Conservation (phyloP, 2,113 vertebrate genomes). For the Lampris megalopsis region DNA sequence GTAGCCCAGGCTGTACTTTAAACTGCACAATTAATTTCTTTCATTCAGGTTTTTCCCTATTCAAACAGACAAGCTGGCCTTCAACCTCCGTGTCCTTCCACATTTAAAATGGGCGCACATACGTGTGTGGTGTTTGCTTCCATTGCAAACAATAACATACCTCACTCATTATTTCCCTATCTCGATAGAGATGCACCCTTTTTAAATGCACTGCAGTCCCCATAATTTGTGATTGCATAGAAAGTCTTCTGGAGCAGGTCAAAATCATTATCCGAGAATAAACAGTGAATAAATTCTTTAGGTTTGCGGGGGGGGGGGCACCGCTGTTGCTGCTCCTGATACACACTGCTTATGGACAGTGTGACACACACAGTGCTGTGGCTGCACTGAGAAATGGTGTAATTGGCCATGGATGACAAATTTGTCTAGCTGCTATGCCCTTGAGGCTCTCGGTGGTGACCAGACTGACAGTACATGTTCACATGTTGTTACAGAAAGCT, state of each 20-base stretch:
- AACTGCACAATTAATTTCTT: too few relatives aligned
- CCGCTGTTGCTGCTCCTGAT: slow-evolving; percentile 30
- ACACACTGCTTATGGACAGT: slow-evolving; percentile 26
- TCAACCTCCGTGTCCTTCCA: too few relatives aligned
- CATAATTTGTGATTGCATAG: too few relatives aligned
- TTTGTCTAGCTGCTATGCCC: not conserved
- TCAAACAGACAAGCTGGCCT: too few relatives aligned
- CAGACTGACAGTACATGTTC: slow-evolving; percentile 1
- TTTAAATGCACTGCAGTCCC: too few relatives aligned
- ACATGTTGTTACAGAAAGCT: slow-evolving; percentile 30
- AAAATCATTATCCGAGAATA: slow-evolving; percentile 37
- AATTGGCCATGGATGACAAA: not conserved
- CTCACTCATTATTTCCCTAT: too few relatives aligned
- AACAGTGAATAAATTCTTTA: slow-evolving; percentile 41
- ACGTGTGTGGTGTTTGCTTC: too few relatives aligned
- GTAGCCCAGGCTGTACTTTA: too few relatives aligned
- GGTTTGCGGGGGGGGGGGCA: slow-evolving; percentile 18
- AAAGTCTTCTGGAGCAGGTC: not conserved
- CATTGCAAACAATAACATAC: too few relatives aligned
- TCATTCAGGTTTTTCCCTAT: too few relatives aligned
- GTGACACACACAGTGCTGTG: slow-evolving; percentile 31
- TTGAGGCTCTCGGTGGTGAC: not conserved
- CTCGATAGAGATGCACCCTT: too few relatives aligned
- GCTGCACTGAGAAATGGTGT: slow-evolving; percentile 14
- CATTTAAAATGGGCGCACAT: too few relatives aligned